Base-by-base conservation (phyloP, 1,140 invertebrate species). In the Diachasma alloeum region DNA sequence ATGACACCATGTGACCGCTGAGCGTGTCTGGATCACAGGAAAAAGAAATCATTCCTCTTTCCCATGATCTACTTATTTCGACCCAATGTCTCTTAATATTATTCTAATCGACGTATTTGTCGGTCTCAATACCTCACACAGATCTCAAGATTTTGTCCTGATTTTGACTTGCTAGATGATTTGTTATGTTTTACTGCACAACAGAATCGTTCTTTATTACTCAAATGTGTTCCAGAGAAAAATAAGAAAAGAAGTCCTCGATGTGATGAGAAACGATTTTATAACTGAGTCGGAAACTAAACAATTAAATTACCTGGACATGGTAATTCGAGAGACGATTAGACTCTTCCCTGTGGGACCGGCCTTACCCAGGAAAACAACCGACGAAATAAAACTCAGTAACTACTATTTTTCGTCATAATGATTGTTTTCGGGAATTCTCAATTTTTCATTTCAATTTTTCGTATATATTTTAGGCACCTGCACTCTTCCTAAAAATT, bases 301-400 rank as follows among this genome's bases (percentile, higher is more conserved):
- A 13, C 81, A 90, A 74, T 80, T 94, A 69, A 90, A 91, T 59
- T 94, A 93, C 78, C 79, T 92, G 46, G 93, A 93, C 78, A 90
- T 90, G 42, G 90, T 91, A 1, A 83, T 94, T 13, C 93, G 93
- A 79, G 93, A 94, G 81, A 87, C 90, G 0, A 85, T 93, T 56
- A 79, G 92, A 24, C 79, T 91, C 24, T 93, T 89, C 78, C 91
- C 92, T 0, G 90, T 92, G 2, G 93, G 93, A 10, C 93, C 93
- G 0, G 82, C 92, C 2, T 90, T 92, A 76, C 91, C 87, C 0
- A 82, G 90, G 74, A 75, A 79, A 75, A 78, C 91, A 0, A 89
- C 88, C 11, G 89, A 89, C 72, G 91, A 91, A 59, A 79, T 91
- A 0, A 81, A 89, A 75, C 76, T 82, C 0, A 73, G 81, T 82